These are phyloP conservation scores for Diorhabda sublineata DNA, from an alignment of 1,140 invertebrate species.

Conservation along the genomic window DNA sequence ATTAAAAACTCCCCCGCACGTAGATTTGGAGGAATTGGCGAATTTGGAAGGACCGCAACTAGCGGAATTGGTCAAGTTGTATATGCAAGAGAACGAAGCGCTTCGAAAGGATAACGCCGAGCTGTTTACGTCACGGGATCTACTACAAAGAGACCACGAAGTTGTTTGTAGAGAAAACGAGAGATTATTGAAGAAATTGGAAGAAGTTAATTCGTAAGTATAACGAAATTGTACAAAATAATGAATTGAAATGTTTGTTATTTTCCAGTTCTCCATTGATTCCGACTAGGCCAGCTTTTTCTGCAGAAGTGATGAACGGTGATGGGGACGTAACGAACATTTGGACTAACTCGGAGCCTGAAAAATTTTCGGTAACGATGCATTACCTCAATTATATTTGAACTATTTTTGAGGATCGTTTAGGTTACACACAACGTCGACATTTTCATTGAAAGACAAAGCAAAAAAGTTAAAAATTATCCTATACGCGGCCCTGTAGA, in stretches of 20 bases:
- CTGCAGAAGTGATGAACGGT: slow-evolving; percentile 51
- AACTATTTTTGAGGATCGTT: neutral
- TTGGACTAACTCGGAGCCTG: slow-evolving; percentile 62
- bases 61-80: slow-evolving; percentile 69
- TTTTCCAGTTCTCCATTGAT: slow-evolving; percentile 75
- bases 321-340: slow-evolving; percentile 53
- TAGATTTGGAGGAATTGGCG: slow-evolving; percentile 68
- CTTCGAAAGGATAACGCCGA: slow-evolving; percentile 83
- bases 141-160: slow-evolving; percentile 82
- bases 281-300: slow-evolving; percentile 66
- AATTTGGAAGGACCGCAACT: slow-evolving; percentile 68
- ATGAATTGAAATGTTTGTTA: slow-evolving; percentile 34
- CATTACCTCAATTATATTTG: neutral
- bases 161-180: slow-evolving; percentile 88
- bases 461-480: slow-evolving; percentile 5
- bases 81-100: slow-evolving; percentile 82
- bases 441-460: neutral
- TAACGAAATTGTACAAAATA: neutral
- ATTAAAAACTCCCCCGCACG: slow-evolving; percentile 51
- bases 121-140: slow-evolving; percentile 73
- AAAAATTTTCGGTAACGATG: slow-evolving; percentile 20
- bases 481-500: too few relatives aligned
- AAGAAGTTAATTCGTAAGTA: slow-evolving; percentile 79
- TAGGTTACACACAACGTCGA: neutral
- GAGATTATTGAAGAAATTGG: slow-evolving; percentile 76